These are phyloP conservation scores for Gavia stellata DNA, from an alignment of 2,113 vertebrate species.

Conservation along the genomic window DNA sequence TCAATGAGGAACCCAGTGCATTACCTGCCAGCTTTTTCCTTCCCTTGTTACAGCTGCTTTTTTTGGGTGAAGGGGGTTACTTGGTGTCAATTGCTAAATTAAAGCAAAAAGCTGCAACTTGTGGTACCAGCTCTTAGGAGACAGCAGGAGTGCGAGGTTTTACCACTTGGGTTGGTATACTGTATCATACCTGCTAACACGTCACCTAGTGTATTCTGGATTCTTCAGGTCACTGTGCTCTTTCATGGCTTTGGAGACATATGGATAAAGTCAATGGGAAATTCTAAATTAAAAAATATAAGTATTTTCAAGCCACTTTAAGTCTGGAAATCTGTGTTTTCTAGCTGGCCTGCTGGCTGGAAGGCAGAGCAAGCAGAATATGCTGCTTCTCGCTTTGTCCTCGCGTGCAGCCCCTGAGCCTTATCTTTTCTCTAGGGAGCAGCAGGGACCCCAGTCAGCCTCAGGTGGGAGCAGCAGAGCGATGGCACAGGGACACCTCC, in stretches of 20 bases:
- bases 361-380: not conserved
- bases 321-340: not conserved
- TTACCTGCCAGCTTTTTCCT: not conserved
- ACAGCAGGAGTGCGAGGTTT: not conserved
- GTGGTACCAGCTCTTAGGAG: not conserved
- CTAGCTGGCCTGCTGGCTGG: not conserved
- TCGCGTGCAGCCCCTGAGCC: not conserved
- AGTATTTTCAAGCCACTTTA: not conserved
- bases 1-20: not conserved
- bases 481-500: slow-evolving; percentile 17
- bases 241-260: not conserved
- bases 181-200: not conserved
- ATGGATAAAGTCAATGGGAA: not conserved
- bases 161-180: not conserved
- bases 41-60: rapidly evolving
- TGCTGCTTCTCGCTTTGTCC: not conserved
- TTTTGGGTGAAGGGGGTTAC: not conserved
- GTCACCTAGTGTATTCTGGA: rapidly evolving
- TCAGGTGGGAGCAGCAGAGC: slow-evolving; percentile 25
- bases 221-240: not conserved
- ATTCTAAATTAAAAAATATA: not conserved
- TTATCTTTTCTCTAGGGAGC: slow-evolving; percentile 44
- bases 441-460: slow-evolving; percentile 29
- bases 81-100: not conserved
- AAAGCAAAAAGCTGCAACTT: not conserved